Conservation (phyloP, 2,888 invertebrate genomes). For the Amblyjoppa fuscipennis region DNA sequence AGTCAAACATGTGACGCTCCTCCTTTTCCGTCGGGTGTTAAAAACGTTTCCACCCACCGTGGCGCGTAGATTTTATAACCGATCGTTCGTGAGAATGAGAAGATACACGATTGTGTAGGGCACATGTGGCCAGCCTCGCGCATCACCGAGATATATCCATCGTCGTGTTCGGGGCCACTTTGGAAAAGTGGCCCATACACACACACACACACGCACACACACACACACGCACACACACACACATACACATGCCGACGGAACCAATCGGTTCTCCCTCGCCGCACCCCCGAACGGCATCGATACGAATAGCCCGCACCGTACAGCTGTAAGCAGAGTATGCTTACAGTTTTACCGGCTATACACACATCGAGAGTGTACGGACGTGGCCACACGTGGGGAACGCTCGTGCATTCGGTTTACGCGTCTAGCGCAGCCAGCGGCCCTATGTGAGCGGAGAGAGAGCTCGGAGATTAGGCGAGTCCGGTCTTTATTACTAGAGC, state of each 20-base stretch:
- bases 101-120: background rate
- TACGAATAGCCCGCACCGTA: background rate
- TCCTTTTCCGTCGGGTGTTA: no score
- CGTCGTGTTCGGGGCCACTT: slow-evolving; percentile 10
- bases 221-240: background rate
- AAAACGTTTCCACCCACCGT: background rate
- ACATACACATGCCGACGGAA: background rate
- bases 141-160: slow-evolving; percentile 7
- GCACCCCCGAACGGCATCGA: background rate
- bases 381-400: background rate
- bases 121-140: background rate
- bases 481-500: slow-evolving; percentile 69
- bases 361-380: background rate
- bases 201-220: background rate
- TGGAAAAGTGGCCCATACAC: slow-evolving; percentile 7
- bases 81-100: slow-evolving; percentile 9
- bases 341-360: background rate
- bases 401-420: slow-evolving; percentile 22
- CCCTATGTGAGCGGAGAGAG: background rate
- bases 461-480: slow-evolving; percentile 69
- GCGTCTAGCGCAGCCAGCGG: slow-evolving; percentile 20
- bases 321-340: slow-evolving; percentile 10
- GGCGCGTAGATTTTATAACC: slow-evolving; percentile 5
- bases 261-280: slow-evolving; percentile 7
- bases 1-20: no score